Conservation (phyloP, 2,797 vertebrate genomes). For the Epinephelus awoara region DNA sequence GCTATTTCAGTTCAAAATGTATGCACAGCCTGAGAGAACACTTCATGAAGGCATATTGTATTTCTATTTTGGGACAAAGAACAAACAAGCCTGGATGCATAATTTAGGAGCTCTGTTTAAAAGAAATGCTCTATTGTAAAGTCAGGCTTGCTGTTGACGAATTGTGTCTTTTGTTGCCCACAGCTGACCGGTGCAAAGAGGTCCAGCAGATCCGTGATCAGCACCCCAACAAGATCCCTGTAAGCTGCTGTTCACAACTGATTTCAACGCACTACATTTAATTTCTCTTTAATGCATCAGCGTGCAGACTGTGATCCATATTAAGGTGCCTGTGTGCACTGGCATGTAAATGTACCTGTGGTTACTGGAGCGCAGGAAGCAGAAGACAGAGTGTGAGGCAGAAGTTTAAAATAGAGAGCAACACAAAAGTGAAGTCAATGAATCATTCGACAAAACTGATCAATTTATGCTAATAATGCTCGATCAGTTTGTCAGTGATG, state of each 20-base stretch:
- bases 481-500: too few species aligned
- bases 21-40: too few species aligned
- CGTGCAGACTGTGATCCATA: neutral
- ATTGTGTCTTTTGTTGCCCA: constrained; percentile 45
- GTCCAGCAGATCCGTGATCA: constrained; percentile 98
- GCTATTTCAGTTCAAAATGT: too few species aligned
- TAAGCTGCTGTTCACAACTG: constrained; percentile 78
- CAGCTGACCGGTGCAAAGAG: constrained; percentile 98
- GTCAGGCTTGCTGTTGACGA: neutral
- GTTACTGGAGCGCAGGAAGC: neutral
- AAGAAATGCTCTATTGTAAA: neutral
- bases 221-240: constrained; percentile 99
- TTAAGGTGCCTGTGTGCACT: neutral
- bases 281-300: neutral
- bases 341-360: too few species aligned
- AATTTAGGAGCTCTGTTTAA: too few species aligned
- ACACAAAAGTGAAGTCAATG: neutral
- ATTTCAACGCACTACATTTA: neutral
- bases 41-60: too few species aligned
- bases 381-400: neutral
- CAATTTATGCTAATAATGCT: too few species aligned
- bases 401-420: neutral
- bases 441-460: neutral
- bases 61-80: too few species aligned
- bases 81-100: too few species aligned